phyloP scores from a whole-genome alignment of 92 coral and sea anemone genomes.

The Blastomussa wellsi region DNA sequence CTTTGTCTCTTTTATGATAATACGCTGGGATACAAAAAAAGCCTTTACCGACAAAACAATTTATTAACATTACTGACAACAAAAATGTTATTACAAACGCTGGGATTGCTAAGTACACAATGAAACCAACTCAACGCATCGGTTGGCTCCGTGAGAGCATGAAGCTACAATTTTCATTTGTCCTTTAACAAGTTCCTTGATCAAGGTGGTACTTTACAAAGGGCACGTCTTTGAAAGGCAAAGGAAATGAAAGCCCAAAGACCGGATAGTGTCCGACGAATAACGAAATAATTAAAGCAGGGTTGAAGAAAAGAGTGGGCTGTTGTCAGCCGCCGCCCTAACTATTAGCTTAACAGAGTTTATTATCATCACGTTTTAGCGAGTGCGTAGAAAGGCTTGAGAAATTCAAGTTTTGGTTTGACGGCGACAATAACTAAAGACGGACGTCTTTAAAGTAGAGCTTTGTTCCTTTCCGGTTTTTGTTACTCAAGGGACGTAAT shows the following conservation, averaged over 20 bases:
- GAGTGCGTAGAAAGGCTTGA: background rate
- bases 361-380: background rate
- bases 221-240: background rate
- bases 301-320: slow-evolving; percentile 18
- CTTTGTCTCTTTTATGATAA: slow-evolving; percentile 21
- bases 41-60: slow-evolving; percentile 8
- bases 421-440: background rate
- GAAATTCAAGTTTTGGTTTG: background rate
- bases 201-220: background rate
- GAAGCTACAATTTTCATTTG: background rate
- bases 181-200: background rate
- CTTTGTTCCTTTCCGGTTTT: background rate
- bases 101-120: background rate
- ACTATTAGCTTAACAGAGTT: background rate
- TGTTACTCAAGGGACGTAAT: slow-evolving; percentile 18
- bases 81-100: slow-evolving; percentile 7
- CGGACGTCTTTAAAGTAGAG: background rate
- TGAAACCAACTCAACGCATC: background rate
- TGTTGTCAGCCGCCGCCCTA: slow-evolving; percentile 1
- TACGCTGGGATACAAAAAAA: background rate
- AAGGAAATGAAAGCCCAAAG: slow-evolving; percentile 29
- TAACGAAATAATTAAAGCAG: background rate
- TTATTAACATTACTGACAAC: background rate
- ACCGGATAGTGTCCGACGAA: background rate
- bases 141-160: background rate